Evolutionary conservation across 1,140 invertebrate genomes (phyloP), one percentile per base, ranked within the genome.

Genomic region (Phymastichus coffea): DNA sequence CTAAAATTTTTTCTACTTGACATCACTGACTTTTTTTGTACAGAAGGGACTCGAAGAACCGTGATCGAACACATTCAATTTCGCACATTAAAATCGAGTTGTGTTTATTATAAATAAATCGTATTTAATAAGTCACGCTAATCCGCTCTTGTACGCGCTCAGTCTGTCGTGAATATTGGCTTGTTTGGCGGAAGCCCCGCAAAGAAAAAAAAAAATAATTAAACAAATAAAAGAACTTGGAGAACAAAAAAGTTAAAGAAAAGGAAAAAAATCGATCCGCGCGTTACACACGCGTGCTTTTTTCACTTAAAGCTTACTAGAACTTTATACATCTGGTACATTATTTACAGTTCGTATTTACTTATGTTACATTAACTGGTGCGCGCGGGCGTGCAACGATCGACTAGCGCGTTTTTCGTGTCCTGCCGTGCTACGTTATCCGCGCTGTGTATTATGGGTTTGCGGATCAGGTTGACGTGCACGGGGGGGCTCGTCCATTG

Each of bases 331-430:
- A 77, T 73, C 72, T 75, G 75, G 69, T 79, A 79, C 71, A 76
- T 74, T 80, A 80, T 80, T 80, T 80, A 80, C 78, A 80, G 65
- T 79, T 68, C 74, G 76, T 80, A 80, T 80, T 79, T 79, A 78
- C 75, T 79, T 80, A 79, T 79, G 70, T 79, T 80, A 80, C 78
- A 80, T n/a, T n/a, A n/a, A n/a, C n/a, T n/a, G n/a, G n/a, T n/a
- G n/a, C n/a, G n/a, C n/a, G n/a, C n/a, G n/a, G n/a, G 76, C 73
- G 76, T 76, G 69, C 75, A 68, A 59, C 66, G 66, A 65, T 53
- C 40, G 46, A 51, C 35, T 46, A 6, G 14, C 30, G 14, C 30
- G 6, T 33, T 67, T 57, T 57, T 41, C 33, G 28, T 52, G 43
- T 63, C 63, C 38, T n/a, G n/a, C n/a, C n/a, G n/a, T n/a, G n/a